Evolutionary conservation across 2,888 invertebrate species (phyloP).

Genomic region (Notodonta ziczac): DNA sequence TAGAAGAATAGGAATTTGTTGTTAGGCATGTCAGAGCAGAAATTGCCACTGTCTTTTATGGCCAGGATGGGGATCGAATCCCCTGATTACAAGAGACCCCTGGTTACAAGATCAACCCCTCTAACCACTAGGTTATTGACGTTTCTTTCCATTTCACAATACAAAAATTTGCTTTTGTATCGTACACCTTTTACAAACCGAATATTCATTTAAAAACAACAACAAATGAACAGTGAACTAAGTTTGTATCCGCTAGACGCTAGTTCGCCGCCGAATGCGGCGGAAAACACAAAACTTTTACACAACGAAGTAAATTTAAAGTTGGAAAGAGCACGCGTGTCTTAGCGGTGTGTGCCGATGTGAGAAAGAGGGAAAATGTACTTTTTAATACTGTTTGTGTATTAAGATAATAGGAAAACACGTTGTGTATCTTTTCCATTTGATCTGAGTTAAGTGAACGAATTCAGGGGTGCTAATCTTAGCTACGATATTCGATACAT

Average conservation of each 20-base stretch:
- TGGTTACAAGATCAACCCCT: no score
- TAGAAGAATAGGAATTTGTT: no score
- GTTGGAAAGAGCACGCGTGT: conserved; percentile 28
- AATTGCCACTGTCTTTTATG: no score
- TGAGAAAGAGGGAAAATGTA: neutral
- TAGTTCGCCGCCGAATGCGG: conserved; percentile 26
- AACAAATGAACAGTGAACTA: conserved; percentile 25
- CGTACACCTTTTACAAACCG: conserved; percentile 34
- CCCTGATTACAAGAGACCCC: no score
- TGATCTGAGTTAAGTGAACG: no score
- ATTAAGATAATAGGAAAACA: neutral
- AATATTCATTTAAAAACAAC: conserved; percentile 37
- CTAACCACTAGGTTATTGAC: no score
- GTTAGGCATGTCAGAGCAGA: no score
- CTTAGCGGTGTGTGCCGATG: conserved; percentile 12
- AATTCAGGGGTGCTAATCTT: no score
- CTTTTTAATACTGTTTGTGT: neutral
- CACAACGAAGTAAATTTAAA: conserved; percentile 44
- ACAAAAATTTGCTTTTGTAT: conserved; percentile 3
- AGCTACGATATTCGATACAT: no score
- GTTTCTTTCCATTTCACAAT: neutral
- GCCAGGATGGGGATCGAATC: no score
- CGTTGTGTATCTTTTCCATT: no score
- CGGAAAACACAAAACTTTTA: conserved; percentile 27
- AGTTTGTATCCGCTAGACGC: conserved; percentile 33